Evolutionary conservation across 2,888 invertebrate species (phyloP).

Genomic region (Drosophila anomelani): DNA sequence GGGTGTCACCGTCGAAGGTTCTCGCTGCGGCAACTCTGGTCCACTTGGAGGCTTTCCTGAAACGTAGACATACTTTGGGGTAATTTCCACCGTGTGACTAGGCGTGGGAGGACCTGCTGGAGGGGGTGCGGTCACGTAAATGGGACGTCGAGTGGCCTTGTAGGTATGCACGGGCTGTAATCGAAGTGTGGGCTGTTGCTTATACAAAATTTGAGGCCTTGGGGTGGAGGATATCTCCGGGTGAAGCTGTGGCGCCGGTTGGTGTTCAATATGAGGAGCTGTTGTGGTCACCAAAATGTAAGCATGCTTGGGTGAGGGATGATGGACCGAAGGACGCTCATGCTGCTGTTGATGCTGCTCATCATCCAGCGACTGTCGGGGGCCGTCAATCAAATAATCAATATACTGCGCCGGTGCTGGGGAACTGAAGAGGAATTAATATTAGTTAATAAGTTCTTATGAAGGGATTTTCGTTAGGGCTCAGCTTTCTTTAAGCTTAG

Average conservation of each 20-base stretch:
- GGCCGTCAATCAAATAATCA: slow-evolving; percentile 82
- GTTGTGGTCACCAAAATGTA: slow-evolving; percentile 79
- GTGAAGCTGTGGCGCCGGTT: slow-evolving; percentile 43
- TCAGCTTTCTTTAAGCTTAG: neutral
- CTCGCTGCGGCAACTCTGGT: slow-evolving; percentile 32
- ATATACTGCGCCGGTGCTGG: slow-evolving; percentile 71
- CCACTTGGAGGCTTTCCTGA: slow-evolving; percentile 49
- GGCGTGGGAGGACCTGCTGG: slow-evolving; percentile 37
- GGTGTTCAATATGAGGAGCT: slow-evolving; percentile 64
- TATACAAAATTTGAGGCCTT: slow-evolving; percentile 69
- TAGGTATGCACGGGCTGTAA: slow-evolving; percentile 75
- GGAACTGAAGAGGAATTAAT: slow-evolving; percentile 20
- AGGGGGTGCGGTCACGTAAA: slow-evolving; percentile 51
- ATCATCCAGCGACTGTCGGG: slow-evolving; percentile 82
- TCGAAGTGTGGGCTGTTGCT: slow-evolving; percentile 77
- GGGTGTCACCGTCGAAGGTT: slow-evolving; percentile 52
- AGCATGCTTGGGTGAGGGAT: slow-evolving; percentile 64
- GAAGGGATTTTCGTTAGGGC: neutral
- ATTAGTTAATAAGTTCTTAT: neutral
- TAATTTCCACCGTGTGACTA: slow-evolving; percentile 64
- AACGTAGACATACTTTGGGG: slow-evolving; percentile 67
- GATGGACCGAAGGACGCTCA: slow-evolving; percentile 42
- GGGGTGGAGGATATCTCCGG: slow-evolving; percentile 63
- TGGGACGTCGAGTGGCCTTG: slow-evolving; percentile 59
- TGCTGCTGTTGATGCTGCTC: slow-evolving; percentile 63